Percentiles rank a stretch among this genome's conserved stretches.
phyloP scores from a whole-genome alignment of 2,888 invertebrate genomes.

The Tricholauxania praeusta region DNA sequence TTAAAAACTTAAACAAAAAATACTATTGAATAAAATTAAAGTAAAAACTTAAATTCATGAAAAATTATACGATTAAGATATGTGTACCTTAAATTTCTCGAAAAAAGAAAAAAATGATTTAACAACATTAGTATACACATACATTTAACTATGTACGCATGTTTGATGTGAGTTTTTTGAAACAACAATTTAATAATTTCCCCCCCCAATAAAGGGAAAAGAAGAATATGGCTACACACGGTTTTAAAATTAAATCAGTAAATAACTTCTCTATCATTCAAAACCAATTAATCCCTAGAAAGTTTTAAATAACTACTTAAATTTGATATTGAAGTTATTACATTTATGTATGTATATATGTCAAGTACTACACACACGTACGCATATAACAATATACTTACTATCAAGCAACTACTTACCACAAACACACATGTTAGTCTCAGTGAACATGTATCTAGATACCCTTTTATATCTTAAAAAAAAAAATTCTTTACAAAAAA shows the following conservation, averaged over 20 bases:
- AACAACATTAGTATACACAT: slow-evolving; percentile 23
- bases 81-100: slow-evolving; percentile 31
- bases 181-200: too few relatives aligned
- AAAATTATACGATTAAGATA: slow-evolving; percentile 1
- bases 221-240: not conserved
- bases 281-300: not conserved
- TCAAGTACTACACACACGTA: not conserved
- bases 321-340: not conserved
- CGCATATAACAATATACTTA: slow-evolving; percentile 1
- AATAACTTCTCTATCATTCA: not conserved
- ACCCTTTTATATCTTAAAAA: too few relatives aligned
- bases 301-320: not conserved
- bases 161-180: not conserved
- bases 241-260: slow-evolving; percentile 15
- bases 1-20: not conserved
- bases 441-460: slow-evolving; percentile 8
- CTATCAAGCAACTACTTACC: slow-evolving; percentile 6
- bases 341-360: slow-evolving; percentile 4
- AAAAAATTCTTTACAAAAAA: too few relatives aligned
- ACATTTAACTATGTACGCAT: slow-evolving; percentile 12
- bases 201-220: too few relatives aligned
- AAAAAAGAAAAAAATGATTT: slow-evolving; percentile 1
- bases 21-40: slow-evolving; percentile 11
- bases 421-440: slow-evolving; percentile 9
- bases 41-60: slow-evolving; percentile 4